These are phyloP conservation scores for Colistium nudipinnis DNA, from an alignment of 2,113 vertebrate species.

Conservation along the genomic window DNA sequence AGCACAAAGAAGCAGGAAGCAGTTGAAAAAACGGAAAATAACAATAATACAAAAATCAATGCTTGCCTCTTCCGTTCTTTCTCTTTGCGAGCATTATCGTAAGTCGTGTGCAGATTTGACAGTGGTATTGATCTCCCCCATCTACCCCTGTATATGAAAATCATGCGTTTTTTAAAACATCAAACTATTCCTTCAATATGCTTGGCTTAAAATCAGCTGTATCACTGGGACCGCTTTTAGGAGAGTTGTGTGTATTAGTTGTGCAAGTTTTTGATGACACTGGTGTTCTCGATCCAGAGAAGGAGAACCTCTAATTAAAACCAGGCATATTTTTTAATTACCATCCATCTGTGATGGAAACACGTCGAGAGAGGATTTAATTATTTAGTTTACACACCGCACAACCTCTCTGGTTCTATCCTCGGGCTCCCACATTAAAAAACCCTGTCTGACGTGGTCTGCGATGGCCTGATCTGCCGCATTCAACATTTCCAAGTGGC, in stretches of 20 bases:
- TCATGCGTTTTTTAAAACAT: not conserved
- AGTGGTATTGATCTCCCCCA: too few relatives aligned
- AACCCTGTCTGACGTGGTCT: constrained; percentile 12
- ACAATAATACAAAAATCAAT: too few relatives aligned
- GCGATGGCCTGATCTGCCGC: constrained; percentile 18
- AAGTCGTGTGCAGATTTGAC: too few relatives aligned
- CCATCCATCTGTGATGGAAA: not conserved
- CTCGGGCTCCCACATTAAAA: constrained; percentile 1
- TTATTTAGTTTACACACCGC: not conserved
- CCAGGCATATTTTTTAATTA: not conserved
- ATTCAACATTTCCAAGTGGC: constrained; percentile 28
- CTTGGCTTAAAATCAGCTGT: not conserved
- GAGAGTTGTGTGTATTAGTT: not conserved
- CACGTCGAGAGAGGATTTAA: not conserved
- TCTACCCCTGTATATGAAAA: too few relatives aligned
- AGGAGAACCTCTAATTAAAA: too few relatives aligned
- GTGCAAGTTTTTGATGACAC: too few relatives aligned
- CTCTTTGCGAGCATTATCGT: too few relatives aligned
- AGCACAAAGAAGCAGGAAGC: not conserved
- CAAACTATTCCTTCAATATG: not conserved
- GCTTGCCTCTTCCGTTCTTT: too few relatives aligned
- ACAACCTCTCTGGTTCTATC: not conserved
- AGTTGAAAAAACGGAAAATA: too few relatives aligned
- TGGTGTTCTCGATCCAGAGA: too few relatives aligned
- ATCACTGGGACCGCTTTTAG: not conserved